Evolutionary conservation across 2,113 vertebrate species (phyloP), one percentile per base, ranked within the genome.

Genomic region (Halcyon malimbica): DNA sequence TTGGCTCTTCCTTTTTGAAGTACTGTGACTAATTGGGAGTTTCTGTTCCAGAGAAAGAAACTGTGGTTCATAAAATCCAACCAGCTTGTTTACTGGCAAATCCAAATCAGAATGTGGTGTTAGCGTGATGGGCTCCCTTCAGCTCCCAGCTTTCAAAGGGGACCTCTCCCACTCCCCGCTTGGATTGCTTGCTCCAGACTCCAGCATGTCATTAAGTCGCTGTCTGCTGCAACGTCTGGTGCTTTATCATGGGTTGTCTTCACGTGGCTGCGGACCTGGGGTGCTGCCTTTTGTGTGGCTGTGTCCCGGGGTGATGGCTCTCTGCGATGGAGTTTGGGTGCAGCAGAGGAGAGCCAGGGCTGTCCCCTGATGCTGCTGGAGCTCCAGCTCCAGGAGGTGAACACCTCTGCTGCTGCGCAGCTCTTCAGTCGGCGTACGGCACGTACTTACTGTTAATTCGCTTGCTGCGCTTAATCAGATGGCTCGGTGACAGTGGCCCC

Each of bases 241-340:
- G 3, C 75, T 50, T 65, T 24, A 46, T 65, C 44, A 1, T 1
- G 0, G 48, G 0, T 13, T 0, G 1, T 33, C 84, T 69, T 21
- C 1, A 1, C 2, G 6, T 31, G 60, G 59, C 46, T 0, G 0
- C 19, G 26, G 46, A 13, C 4, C 4, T 5, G 33, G 21, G 31
- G 0, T 53, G 0, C 23, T 0, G 1, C 39, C 73, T 63, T 39
- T 17, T 1, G 1, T 2, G 8, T n/a, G 60, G 59, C 46, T 1
- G 0, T 19, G 23, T 18, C 4, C 3, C 4, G 35, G 21, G 31
- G 0, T 24, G 31, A 53, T 68, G 41, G 23, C 46, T 29, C 28
- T 19, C 59, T 5, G 1, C 1, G 10, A 5, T 2, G 2, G 62
- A 18, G 28, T 25, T 50, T 10, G 46, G 23, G 50, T 16, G 5